These are phyloP conservation scores for Hylyphantes graminicola DNA, from an alignment of 1,140 invertebrate genomes.

Conservation along the genomic window DNA sequence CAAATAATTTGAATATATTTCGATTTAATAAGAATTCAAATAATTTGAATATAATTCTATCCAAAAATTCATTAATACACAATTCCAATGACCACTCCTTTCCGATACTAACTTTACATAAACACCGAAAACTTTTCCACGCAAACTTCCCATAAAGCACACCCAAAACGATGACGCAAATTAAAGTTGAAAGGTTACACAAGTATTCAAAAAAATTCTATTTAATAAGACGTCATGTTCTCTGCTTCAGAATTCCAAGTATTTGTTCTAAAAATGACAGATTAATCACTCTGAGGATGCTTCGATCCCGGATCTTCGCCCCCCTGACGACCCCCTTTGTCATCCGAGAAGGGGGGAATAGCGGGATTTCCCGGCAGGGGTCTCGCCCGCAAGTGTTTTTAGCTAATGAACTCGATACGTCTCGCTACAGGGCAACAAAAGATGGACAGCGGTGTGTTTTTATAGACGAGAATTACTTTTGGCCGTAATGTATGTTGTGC, in stretches of 20 bases:
- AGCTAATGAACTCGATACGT: conserved; percentile 12
- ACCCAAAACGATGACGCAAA: no score
- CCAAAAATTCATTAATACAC: no score
- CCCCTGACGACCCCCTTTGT: conserved; percentile 21
- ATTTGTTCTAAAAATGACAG: background rate
- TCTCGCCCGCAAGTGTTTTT: conserved; percentile 6
- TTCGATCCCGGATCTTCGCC: conserved; percentile 18
- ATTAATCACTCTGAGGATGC: conserved; percentile 18
- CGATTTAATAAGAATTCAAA: no score
- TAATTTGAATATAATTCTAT: no score
- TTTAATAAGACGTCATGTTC: no score
- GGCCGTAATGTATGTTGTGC: background rate
- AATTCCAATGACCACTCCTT: no score
- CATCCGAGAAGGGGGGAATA: conserved; percentile 4
- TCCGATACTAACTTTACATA: no score
- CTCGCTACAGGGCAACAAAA: background rate
- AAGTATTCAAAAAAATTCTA: no score
- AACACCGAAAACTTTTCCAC: no score
- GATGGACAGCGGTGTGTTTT: background rate
- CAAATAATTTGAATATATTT: no score
- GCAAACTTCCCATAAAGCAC: no score
- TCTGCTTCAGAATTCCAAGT: background rate
- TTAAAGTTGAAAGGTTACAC: no score
- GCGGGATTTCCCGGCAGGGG: conserved; percentile 7
- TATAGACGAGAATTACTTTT: background rate